A percentile compares a stretch with the other conserved stretches of the same genome.
Conservation (phyloP, 2,797 vertebrate genomes). For the Aldrovandia affinis region DNA sequence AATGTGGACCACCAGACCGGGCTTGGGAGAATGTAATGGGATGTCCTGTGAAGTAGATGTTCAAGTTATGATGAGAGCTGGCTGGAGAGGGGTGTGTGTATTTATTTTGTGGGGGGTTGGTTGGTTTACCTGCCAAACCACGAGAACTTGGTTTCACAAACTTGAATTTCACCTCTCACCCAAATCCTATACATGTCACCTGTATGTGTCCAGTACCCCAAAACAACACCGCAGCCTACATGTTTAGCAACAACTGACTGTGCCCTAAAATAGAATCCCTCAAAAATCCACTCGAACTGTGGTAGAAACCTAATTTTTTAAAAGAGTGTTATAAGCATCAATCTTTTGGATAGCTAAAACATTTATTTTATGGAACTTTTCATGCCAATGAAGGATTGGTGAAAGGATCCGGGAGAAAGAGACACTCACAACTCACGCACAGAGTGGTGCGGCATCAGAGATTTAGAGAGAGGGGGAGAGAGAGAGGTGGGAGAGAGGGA, state of each 20-base stretch:
- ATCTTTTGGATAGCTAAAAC: not conserved
- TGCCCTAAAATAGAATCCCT: not conserved
- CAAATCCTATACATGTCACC: not conserved
- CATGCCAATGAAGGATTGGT: not conserved
- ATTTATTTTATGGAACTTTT: not conserved
- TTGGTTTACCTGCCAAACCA: not conserved
- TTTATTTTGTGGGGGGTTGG: too few relatives aligned
- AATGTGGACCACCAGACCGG: too few relatives aligned
- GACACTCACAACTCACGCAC: not conserved
- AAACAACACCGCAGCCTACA: not conserved
- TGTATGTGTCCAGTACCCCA: not conserved
- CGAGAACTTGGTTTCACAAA: not conserved
- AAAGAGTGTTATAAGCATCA: not conserved
- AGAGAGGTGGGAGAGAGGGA: too few relatives aligned
- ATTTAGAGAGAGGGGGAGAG: too few relatives aligned
- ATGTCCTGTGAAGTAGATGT: too few relatives aligned
- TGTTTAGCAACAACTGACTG: not conserved
- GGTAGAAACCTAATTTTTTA: not conserved
- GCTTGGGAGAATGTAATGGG: too few relatives aligned
- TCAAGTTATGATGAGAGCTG: too few relatives aligned
- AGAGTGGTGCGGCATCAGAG: not conserved
- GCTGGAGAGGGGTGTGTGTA: too few relatives aligned
- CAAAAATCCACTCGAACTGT: not conserved
- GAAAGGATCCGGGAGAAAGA: not conserved
- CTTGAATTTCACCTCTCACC: not conserved